These are phyloP conservation scores for Acanthopagrus latus DNA, from an alignment of 2,797 vertebrate genomes.

Conservation along the genomic window DNA sequence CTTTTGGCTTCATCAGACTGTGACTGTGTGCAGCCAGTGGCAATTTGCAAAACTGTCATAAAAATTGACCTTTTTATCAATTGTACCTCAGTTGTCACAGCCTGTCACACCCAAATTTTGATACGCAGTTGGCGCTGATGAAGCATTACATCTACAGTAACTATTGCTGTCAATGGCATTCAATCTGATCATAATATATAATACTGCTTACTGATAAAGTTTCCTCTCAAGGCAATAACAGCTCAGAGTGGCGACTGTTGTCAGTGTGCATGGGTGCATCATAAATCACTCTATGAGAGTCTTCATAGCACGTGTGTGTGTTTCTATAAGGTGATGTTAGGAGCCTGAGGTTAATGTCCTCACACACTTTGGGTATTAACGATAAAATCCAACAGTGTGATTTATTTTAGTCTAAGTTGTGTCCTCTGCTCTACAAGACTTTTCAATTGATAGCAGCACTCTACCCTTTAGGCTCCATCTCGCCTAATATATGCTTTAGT, in stretches of 20 bases:
- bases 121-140: not conserved
- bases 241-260: constrained; percentile 13
- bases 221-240: constrained; percentile 15
- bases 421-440: constrained; percentile 58
- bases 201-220: not conserved
- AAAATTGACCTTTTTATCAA: not conserved
- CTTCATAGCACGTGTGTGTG: constrained; percentile 33
- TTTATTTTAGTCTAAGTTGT: constrained; percentile 73
- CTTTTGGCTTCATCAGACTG: not conserved
- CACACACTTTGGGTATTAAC: constrained; percentile 70
- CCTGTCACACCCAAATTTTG: not conserved
- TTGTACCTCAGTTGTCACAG: not conserved
- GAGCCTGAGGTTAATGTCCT: constrained; percentile 72
- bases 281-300: constrained; percentile 29
- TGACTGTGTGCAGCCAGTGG: not conserved
- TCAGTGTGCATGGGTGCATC: constrained; percentile 15
- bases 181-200: constrained; percentile 5
- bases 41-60: not conserved
- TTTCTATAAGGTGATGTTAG: constrained; percentile 40
- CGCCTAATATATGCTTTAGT: constrained; percentile 82
- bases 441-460: constrained; percentile 60
- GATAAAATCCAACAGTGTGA: constrained; percentile 78
- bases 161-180: not conserved
- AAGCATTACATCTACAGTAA: constrained; percentile 2
- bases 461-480: constrained; percentile 71